phyloP scores from a whole-genome alignment of 1,140 invertebrate species.

The Drosophila athabasca region DNA sequence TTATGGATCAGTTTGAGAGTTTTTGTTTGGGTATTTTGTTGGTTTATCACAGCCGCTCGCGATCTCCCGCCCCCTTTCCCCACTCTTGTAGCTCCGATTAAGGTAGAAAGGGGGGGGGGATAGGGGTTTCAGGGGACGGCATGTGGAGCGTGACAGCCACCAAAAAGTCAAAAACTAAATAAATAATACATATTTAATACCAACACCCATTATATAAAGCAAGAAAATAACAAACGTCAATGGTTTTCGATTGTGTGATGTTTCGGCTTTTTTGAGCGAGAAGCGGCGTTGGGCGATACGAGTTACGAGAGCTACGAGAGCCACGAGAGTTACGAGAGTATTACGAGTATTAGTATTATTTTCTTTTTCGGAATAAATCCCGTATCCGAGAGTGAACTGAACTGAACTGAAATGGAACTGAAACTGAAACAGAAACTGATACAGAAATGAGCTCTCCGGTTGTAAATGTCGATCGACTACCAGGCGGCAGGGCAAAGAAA shows the following conservation, averaged over 20 bases:
- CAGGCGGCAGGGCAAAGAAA: too few species aligned
- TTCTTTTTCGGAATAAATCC: slow-evolving; percentile 8
- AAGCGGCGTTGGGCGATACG: slow-evolving; percentile 10
- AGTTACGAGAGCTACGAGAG: slow-evolving; percentile 6
- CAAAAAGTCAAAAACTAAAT: slow-evolving; percentile 37
- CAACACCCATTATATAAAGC: slow-evolving; percentile 70
- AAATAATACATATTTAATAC: slow-evolving; percentile 55
- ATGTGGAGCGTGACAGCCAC: slow-evolving; percentile 28
- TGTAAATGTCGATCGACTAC: not conserved
- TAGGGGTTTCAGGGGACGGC: slow-evolving; percentile 21
- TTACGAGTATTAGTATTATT: not conserved
- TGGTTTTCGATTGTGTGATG: slow-evolving; percentile 30
- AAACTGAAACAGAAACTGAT: not conserved
- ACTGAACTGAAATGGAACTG: slow-evolving; percentile 13
- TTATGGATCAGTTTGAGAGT: slow-evolving; percentile 28
- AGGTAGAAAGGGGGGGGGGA: too few species aligned
- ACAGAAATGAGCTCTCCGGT: not conserved
- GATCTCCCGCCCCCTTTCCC: slow-evolving; percentile 20
- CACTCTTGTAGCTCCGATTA: slow-evolving; percentile 22
- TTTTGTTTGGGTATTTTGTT: slow-evolving; percentile 3
- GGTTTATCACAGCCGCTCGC: slow-evolving; percentile 12
- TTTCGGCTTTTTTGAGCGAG: slow-evolving; percentile 1
- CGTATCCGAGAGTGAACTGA: slow-evolving; percentile 27
- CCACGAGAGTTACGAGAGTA: not conserved
- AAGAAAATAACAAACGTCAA: slow-evolving; percentile 33